Base-by-base conservation (phyloP, 2,888 invertebrate species). In the Eilema griseolum region DNA sequence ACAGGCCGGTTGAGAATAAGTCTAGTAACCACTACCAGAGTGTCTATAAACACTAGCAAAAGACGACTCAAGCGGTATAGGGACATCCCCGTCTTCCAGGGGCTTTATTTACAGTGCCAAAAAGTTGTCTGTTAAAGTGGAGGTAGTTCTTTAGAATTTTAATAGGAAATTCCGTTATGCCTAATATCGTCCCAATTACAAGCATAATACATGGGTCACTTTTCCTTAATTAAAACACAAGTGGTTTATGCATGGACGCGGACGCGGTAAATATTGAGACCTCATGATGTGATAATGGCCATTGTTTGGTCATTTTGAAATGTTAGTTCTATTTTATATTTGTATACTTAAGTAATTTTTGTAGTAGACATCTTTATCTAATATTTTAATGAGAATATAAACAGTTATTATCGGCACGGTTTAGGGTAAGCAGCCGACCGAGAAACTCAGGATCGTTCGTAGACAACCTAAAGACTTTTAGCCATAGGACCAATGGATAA, bases 231-330 rank as follows among this genome's bases (percentile, higher is more conserved):
- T 52, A 52, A 52, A 52, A 52, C 52, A 20, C n/a, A 8, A 52
- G n/a, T 52, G 5, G 52, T 52, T 52, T 52, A 52, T n/a, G 52
- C 10, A n/a, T 52, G 52, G 10, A 52, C 52, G 52, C 52, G n/a
- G 52, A 52, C n/a, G n/a, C 52, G 20, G 46, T n/a, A 52, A 52
- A 52, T 52, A 52, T n/a, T 52, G 52, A 52, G 52, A 52, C 52
- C 52, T n/a, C 52, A 52, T n/a, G 46, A 20, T 46, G 46, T 46
- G 46, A 46, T 46, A 46, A 46, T 46, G 46, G 20, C 1, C 46
- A 20, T 46, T 46, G 20, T 20, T 46, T 46, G 8, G 20, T 46
- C 20, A 8, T 46, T 46, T 46, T n/a, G 10, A 52, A 20, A 52
- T 52, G 20, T 52, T n/a, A 52, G 1, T 52, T 20, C 10, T 52